phyloP scores from a whole-genome alignment of 2,797 vertebrate species.

The Pangasius sanitwongsei region DNA sequence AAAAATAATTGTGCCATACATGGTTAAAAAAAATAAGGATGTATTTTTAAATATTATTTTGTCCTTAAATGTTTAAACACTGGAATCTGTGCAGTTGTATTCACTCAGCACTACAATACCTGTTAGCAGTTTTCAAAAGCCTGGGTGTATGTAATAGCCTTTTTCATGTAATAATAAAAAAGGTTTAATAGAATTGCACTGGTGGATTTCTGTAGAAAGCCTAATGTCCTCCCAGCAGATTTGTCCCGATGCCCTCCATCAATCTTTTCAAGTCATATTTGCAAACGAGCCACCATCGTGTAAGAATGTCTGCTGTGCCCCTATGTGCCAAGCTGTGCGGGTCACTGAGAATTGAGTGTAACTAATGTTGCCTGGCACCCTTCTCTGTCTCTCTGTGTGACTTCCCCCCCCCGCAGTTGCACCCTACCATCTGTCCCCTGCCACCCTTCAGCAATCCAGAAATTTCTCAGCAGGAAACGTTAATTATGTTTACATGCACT shows the following conservation, averaged over 20 bases:
- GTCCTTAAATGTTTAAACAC: not conserved
- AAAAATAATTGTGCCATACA: not conserved
- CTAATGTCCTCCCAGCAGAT: constrained; percentile 16
- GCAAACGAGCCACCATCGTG: constrained; percentile 72
- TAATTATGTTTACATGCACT: constrained; percentile 45
- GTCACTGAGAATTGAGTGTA: constrained; percentile 80
- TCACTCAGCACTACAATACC: too few species aligned
- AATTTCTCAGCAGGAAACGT: constrained; percentile 58
- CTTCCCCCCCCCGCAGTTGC: constrained; percentile 65
- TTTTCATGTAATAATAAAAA: not conserved
- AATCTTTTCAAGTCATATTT: constrained; percentile 52
- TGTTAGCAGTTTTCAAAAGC: not conserved
- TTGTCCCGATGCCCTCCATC: constrained; percentile 34
- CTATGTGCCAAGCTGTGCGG: constrained; percentile 73
- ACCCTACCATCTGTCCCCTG: constrained; percentile 78
- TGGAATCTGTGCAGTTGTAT: not conserved
- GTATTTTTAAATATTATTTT: not conserved
- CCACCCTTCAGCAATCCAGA: constrained; percentile 74
- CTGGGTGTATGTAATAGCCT: not conserved
- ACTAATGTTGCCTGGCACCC: constrained; percentile 78
- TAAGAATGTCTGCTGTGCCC: constrained; percentile 70
- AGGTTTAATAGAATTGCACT: not conserved
- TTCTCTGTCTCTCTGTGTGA: constrained; percentile 23
- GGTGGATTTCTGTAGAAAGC: constrained; percentile 18
- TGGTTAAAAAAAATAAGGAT: too few species aligned